phyloP scores from a whole-genome alignment of 2,888 invertebrate species.

The Acanthoscelides obtectus region DNA sequence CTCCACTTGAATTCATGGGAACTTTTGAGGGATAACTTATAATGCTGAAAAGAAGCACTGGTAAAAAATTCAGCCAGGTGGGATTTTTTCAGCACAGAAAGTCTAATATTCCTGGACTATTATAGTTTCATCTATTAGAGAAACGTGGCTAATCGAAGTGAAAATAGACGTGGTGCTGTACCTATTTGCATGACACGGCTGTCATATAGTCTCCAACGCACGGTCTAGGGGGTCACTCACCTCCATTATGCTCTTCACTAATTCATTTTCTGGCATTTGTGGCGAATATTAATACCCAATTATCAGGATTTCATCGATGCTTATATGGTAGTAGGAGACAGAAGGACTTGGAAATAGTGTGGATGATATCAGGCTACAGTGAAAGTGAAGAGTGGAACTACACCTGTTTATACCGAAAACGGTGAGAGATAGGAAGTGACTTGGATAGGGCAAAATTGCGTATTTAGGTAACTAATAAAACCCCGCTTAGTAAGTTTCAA shows the following conservation, averaged over 20 bases:
- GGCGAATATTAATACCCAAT: background rate
- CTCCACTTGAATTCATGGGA: too few relatives aligned
- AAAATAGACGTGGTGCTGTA: background rate
- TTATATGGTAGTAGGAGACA: background rate
- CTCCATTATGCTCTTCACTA: background rate
- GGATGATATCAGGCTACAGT: background rate
- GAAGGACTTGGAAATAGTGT: too few relatives aligned
- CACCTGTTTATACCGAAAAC: too few relatives aligned
- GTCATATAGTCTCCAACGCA: background rate
- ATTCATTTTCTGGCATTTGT: background rate
- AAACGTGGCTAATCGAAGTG: background rate
- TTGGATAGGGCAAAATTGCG: too few relatives aligned
- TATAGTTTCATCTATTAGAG: background rate
- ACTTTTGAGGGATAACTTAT: too few relatives aligned
- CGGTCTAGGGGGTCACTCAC: background rate
- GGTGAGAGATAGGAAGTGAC: too few relatives aligned
- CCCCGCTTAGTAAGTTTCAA: too few relatives aligned
- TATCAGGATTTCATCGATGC: background rate
- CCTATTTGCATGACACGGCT: background rate
- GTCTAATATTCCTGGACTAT: too few relatives aligned
- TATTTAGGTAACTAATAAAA: too few relatives aligned
- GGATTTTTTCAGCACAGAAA: too few relatives aligned
- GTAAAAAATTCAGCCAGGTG: too few relatives aligned
- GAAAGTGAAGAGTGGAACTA: background rate
- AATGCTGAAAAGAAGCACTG: too few relatives aligned